Base-by-base conservation (phyloP, 2,797 vertebrate genomes). In the Hippopotamyrus pictus region DNA sequence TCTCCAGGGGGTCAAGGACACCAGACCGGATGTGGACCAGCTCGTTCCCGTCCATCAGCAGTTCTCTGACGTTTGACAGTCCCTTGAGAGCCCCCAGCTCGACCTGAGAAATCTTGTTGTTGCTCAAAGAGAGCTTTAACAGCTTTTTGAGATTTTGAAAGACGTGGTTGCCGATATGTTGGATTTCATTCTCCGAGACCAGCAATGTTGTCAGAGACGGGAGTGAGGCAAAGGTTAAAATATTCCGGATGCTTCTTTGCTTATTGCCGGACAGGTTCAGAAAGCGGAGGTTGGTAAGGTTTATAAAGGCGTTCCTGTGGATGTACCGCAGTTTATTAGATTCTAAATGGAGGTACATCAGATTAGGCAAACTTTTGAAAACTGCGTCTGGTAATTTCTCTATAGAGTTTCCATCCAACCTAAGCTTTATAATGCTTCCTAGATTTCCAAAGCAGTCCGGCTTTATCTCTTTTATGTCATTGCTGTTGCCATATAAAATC, bases 291-390 rank as follows among this genome's bases (percentile, higher is more conserved):
- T 97, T 98, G 83, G 95, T 92, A 90, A 99, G 95, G 73, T 96
- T 96, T 0, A 94, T 93, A 76, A 99, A 98, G 0, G 97, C 96
- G 1, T 97, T 96, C 4, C 95, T 96, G 93, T 98, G 97, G 89
- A 99, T 95, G 91, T 97, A 96, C 86, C 94, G 96, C 91, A 99
- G 96, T 88, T 96, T 95, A 93, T 99, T 99, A 48, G 96, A 96
- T 90, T 99, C 98, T 91, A 99, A 93, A 29, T 99, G 98, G 65
- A 99, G 95, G 90, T 98, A 98, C 48, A 97, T 97, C 82, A 99
- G 91, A 91, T 96, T 97, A 0, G 94, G 92, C 91, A 98, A 89
- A 76, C 95, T 95, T 53, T 96, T 95, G 90, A 99, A 99, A 87
- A 96, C 96, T 1, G 97, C 96, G 41, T 98, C 97, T 0, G 96